Conservation (phyloP, 64 coral and sea anemone species). For the Orbicella faveolata region DNA sequence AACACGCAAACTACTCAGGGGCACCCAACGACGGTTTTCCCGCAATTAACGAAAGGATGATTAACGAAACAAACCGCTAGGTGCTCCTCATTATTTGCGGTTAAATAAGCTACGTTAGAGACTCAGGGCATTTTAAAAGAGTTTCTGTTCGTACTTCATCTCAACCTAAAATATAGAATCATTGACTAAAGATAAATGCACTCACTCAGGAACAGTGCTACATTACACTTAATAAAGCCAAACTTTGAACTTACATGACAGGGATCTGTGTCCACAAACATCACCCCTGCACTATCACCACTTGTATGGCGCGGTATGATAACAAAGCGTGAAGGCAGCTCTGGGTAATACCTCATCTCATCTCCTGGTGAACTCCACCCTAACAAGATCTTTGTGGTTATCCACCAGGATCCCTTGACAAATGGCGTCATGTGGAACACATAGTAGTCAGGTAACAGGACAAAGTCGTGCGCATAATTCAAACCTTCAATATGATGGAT, state of each 20-base stretch:
- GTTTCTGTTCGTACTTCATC: too few species aligned
- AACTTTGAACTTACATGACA: constrained; percentile 66
- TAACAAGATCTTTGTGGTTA: constrained; percentile 47
- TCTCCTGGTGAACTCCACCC: constrained; percentile 86
- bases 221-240: not conserved
- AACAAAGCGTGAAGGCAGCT: constrained; percentile 82
- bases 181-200: too few species aligned
- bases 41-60: too few species aligned
- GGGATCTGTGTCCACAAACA: constrained; percentile 84
- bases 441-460: constrained; percentile 83
- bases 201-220: not conserved
- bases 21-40: too few species aligned
- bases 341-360: constrained; percentile 80
- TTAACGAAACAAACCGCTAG: too few species aligned
- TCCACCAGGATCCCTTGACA: constrained; percentile 58
- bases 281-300: constrained; percentile 16
- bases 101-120: too few species aligned
- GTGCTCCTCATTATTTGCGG: too few species aligned
- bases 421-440: constrained; percentile 90
- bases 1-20: too few species aligned
- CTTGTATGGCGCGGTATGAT: constrained; percentile 73
- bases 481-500: constrained; percentile 69
- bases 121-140: too few species aligned
- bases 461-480: constrained; percentile 86
- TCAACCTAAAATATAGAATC: too few species aligned